Base-by-base conservation (phyloP, 2,888 invertebrate genomes). In the Sesia bembeciformis region DNA sequence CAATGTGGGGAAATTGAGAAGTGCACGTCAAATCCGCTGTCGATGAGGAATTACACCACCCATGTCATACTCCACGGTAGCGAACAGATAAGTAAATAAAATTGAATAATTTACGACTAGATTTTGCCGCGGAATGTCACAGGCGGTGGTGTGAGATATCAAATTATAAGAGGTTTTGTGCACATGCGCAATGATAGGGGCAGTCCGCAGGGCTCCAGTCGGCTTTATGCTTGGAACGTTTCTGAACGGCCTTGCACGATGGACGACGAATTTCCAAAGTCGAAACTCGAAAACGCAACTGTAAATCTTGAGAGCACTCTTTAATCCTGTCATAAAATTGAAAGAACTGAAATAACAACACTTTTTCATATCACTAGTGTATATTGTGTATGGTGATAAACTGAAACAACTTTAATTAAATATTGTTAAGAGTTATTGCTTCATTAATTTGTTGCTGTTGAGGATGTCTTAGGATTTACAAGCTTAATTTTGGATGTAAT, bases 71-170 rank as follows among this genome's bases (percentile, higher is more conserved):
- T 64, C 64, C 61, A 68, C 71, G 66, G 69, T 67, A 70, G 67
- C 74, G 72, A 67, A 72, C 8, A 46, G 72, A 74, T 80, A 81
- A 81, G 76, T 78, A 80, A 81, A 81, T 81, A 81, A 82, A 83
- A 83, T 81, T 81, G 81, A 84, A 85, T 84, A 82, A 85, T 84
- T 81, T 79, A 82, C 75, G 78, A 81, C 78, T 80, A 78, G 76
- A 78, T 78, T 84, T 81, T 80, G 77, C 82, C 81, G 81, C 80
- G 78, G 76, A 81, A 80, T 82, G 85, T 84, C 83, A 83, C 79
- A 78, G 77, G 78, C 78, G 81, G 80, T 80, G 82, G 84, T 81
- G 82, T 78, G 82, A 79, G 81, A 85, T 86, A 86, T 84, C 83
- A 85, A 82, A 84, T 84, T 85, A 84, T 84, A 81, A 57, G 82